Conservation (phyloP, 2,888 invertebrate genomes). For the Sipunculus nudus region DNA sequence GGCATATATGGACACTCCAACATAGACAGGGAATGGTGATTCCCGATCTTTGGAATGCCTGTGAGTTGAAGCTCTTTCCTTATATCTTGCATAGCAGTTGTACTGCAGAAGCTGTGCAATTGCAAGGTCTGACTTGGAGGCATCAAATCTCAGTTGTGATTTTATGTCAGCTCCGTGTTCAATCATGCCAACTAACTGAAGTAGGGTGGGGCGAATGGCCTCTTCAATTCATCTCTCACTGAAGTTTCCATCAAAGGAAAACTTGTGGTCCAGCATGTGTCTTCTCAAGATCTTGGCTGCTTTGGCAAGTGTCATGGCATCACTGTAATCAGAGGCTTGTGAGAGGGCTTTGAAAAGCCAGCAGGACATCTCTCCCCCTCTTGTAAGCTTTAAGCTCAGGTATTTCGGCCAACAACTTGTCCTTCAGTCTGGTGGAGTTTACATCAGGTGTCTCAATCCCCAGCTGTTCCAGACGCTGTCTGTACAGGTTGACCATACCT, state of each 20-base stretch:
- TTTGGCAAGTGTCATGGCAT: conserved; percentile 39
- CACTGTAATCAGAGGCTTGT: conserved; percentile 7
- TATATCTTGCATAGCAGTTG: conserved; percentile 21
- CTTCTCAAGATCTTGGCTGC: conserved; percentile 38
- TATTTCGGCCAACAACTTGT: conserved; percentile 23
- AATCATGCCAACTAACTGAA: conserved; percentile 24
- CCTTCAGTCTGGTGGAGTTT: conserved; percentile 25
- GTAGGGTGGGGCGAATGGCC: conserved; percentile 22
- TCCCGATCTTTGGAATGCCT: conserved; percentile 21
- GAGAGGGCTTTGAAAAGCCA: conserved; percentile 30
- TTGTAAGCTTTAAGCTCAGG: conserved; percentile 31
- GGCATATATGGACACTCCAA: conserved; percentile 34
- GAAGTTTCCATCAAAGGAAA: conserved; percentile 29
- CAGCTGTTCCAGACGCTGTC: conserved; percentile 27
- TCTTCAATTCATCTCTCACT: conserved; percentile 24
- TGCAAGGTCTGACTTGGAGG: conserved; percentile 20
- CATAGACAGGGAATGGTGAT: conserved; percentile 29
- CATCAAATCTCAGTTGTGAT: conserved; percentile 24
- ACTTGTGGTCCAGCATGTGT: conserved; percentile 29
- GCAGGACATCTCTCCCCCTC: conserved; percentile 30
- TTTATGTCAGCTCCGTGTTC: conserved; percentile 27
- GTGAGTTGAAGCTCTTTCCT: conserved; percentile 9
- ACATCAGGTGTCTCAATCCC: conserved; percentile 18
- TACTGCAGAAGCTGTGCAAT: conserved; percentile 29
- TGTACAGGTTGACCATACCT: conserved; percentile 31